Evolutionary conservation across 2,797 vertebrate genomes (phyloP), one percentile per base, ranked within the genome.

Genomic region (Sphaeramia orbicularis): DNA sequence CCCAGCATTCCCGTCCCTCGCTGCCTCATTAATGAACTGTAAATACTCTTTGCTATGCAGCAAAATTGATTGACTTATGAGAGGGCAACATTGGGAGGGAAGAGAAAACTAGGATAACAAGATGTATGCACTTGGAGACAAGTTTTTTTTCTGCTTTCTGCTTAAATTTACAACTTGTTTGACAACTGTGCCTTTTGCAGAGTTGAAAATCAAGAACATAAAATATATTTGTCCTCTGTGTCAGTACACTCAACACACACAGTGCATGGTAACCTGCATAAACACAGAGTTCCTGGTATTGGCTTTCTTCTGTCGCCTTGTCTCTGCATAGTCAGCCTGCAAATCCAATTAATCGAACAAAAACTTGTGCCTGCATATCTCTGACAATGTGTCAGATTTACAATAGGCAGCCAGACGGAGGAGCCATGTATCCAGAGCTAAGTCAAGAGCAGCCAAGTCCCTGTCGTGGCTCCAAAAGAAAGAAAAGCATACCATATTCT

Each of bases 1-100:
- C 57, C 67, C 43, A 7, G 66, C 78, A 54, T 74, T 21, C 67
- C 55, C 1, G 51, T 90, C 86, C 86, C 85, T 51, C 7, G 84
- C 73, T 52, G 81, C 75, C 84, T 89, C 86, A 87, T 90, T 90
- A 91, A 86, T 86, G 83, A 84, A 86, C 76, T 77, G 88, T 90
- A 87, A 90, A 89, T 86, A 87, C 71, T 76, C 54, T 66, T 82
- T 70, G 71, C 71, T 58, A 61, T 68, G 81, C 75, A 61, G 80
- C 38, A 12, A 37, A 71, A 85, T 79, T 80, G 86, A 89, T 78
- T 89, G 84, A 86, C 76, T 85, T 69, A 54, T 30, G 66, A 65
- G 71, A 40, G 3, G 48, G 41, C 64, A 63, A 57, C 64, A 61
- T 62, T 14, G 60, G 47, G 61, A 78, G 45, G 50, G 56, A 18